Evolutionary conservation across 2,888 invertebrate genomes (phyloP), one percentile per base, ranked within the genome.

Genomic region (Ferrisia virgata): DNA sequence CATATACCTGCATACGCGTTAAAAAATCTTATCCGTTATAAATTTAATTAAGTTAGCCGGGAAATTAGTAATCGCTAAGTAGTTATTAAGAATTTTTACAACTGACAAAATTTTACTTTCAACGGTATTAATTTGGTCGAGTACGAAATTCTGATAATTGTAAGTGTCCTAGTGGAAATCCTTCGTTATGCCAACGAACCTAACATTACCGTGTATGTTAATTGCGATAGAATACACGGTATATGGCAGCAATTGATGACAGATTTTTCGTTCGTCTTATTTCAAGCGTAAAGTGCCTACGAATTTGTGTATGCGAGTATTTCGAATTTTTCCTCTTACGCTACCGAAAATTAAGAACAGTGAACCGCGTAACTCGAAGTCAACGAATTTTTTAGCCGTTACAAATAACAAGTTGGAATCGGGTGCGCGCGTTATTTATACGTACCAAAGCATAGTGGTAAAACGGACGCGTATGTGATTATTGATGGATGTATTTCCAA

Each of bases 101-200:
- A 72, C 72, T 72, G 72, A 72, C 72, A 72, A 72, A 72, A 33
- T 72, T 72, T 72, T 72, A 72, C 72, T 72, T 72, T 72, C 72
- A 33, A 72, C 72, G 18, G 15, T 72, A 72, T 72, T 72, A 72
- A 72, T 72, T 72, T 72, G 33, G 72, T 72, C 72, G 72, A 36
- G n/a, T 72, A 33, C 72, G 33, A 31, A 72, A 72, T 33, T 72
- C 15, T 72, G 25, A 33, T 72, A 72, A 72, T 72, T 33, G 72
- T 15, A 33, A 33, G 33, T 33, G 72, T 72, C 72, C 33, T 72
- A 33, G 72, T 72, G 33, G 33, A 72, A 72, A 72, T 72, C 33
- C 72, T 72, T 31, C 33, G 72, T 33, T 33, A 72, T 72, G 72
- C 33, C 72, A 72, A 72, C 72, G 72, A 72, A 72, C 72, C 72